Percentiles rank a stretch among this genome's conserved stretches.
phyloP scores from a whole-genome alignment of 2,113 vertebrate genomes.

The Cynoglossus semilaevis region DNA sequence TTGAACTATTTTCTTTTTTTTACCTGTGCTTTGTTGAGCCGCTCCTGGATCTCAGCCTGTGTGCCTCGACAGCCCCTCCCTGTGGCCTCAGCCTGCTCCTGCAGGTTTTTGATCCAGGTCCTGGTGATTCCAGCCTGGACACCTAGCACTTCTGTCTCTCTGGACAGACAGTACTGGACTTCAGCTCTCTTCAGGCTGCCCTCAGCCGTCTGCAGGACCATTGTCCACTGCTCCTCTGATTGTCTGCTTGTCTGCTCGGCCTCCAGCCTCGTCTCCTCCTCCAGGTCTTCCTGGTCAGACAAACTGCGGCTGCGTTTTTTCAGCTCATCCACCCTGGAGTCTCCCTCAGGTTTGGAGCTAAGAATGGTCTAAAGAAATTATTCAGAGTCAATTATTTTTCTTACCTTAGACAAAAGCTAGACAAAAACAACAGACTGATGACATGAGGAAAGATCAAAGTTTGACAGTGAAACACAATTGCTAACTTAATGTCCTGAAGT shows the following conservation, averaged over 20 bases:
- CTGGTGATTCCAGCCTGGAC: slow-evolving; percentile 31
- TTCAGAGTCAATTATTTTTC: no score
- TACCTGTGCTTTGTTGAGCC: slow-evolving; percentile 59
- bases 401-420: no score
- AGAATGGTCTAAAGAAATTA: slow-evolving; percentile 53
- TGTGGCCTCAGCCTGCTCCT: slow-evolving; percentile 38
- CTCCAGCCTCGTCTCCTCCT: slow-evolving; percentile 26
- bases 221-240: slow-evolving; percentile 59
- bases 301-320: slow-evolving; percentile 51
- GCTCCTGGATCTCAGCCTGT: slow-evolving; percentile 56
- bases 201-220: slow-evolving; percentile 45
- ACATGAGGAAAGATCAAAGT: no score
- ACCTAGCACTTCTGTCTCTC: slow-evolving; percentile 58
- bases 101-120: slow-evolving; percentile 58
- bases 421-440: no score
- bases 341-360: slow-evolving; percentile 66
- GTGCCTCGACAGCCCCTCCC: slow-evolving; percentile 47
- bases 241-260: slow-evolving; percentile 32
- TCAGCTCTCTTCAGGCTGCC: slow-evolving; percentile 51
- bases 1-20: background rate
- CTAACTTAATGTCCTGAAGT: no score
- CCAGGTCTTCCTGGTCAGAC: slow-evolving; percentile 46
- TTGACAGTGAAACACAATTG: no score
- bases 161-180: slow-evolving; percentile 57
- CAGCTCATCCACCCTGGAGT: slow-evolving; percentile 59